Evolutionary conservation across 2,113 vertebrate species (phyloP).

Genomic region (Silurus meridionalis): DNA sequence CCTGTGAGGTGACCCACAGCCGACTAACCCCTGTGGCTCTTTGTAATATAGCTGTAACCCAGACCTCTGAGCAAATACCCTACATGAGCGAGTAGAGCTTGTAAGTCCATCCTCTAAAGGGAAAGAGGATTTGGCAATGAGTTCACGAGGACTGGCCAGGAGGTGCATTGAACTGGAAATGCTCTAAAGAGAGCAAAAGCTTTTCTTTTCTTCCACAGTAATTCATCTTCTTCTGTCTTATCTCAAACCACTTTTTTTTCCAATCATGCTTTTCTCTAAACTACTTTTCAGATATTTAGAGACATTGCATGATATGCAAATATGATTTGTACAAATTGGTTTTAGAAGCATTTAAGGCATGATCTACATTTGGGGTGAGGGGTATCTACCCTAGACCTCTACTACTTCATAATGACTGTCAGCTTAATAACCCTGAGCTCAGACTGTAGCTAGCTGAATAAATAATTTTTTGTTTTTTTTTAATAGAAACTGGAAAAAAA

Average conservation of each 20-base stretch:
- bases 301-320: not conserved
- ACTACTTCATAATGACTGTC: not conserved
- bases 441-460: not conserved
- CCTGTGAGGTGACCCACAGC: constrained; percentile 67
- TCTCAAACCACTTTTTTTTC: not conserved
- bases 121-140: constrained; percentile 48
- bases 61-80: constrained; percentile 54
- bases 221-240: not conserved
- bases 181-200: constrained; percentile 48
- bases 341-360: not conserved
- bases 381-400: not conserved
- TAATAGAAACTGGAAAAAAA: not conserved
- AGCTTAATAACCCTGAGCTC: not conserved
- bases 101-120: constrained; percentile 49
- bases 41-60: constrained; percentile 60
- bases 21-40: constrained; percentile 58
- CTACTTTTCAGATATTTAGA: no score
- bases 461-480: no score
- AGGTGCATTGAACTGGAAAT: constrained; percentile 59
- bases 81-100: constrained; percentile 48
- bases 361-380: no score
- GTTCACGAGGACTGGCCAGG: constrained; percentile 50
- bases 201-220: not conserved
- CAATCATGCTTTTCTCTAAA: not conserved
- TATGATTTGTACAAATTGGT: no score